phyloP scores from a whole-genome alignment of 2,888 invertebrate species.

The Synanthedon formicaeformis region DNA sequence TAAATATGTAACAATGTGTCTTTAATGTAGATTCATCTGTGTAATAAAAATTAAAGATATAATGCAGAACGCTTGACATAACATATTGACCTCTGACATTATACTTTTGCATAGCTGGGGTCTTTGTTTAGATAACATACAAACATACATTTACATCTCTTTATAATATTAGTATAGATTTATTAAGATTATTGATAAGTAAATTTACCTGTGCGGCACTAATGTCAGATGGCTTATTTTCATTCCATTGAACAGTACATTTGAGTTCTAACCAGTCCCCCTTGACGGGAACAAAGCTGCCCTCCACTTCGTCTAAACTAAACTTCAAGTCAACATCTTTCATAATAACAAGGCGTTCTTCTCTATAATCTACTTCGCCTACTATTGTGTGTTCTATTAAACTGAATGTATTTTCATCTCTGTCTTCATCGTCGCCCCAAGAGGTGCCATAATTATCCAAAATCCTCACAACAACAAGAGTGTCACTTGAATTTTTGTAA shows the following conservation, averaged over 20 bases:
- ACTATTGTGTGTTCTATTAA: conserved; percentile 45
- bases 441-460: conserved; percentile 61
- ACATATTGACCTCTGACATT: too few relatives aligned
- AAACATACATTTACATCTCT: too few relatives aligned
- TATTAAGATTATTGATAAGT: background rate
- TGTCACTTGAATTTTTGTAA: conserved; percentile 53
- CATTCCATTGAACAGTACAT: conserved; percentile 73
- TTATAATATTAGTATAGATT: too few relatives aligned
- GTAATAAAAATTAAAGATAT: too few relatives aligned
- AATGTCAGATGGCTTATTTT: conserved; percentile 57
- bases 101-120: too few relatives aligned
- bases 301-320: conserved; percentile 71
- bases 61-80: too few relatives aligned
- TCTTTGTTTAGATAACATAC: too few relatives aligned
- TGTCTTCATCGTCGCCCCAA: conserved; percentile 52
- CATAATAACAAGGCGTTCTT: conserved; percentile 48
- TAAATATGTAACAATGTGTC: too few relatives aligned
- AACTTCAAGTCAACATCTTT: conserved; percentile 70
- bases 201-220: conserved; percentile 42
- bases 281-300: conserved; percentile 74
- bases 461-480: conserved; percentile 68
- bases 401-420: conserved; percentile 33
- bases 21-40: too few relatives aligned
- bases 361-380: conserved; percentile 37
- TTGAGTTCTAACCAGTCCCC: conserved; percentile 79